phyloP scores from a whole-genome alignment of 2,888 invertebrate species.

The Plagodis pulveraria region DNA sequence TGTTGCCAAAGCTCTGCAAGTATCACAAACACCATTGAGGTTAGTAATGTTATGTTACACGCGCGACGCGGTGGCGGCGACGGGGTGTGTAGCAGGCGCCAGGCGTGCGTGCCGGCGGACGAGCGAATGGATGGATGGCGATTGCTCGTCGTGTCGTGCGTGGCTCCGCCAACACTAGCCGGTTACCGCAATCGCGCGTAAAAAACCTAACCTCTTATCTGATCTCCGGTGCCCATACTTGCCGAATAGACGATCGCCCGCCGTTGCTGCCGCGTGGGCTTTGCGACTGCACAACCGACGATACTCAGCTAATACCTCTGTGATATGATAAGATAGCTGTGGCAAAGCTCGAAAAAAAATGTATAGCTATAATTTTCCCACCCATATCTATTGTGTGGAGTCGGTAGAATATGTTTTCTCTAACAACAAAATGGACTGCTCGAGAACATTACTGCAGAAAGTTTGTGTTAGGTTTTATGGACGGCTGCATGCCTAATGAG shows the following conservation, averaged over 20 bases:
- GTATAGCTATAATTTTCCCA: too few relatives aligned
- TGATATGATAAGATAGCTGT: too few relatives aligned
- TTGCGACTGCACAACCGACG: constrained; percentile 4
- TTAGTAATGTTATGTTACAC: constrained; percentile 39
- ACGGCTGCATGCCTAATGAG: too few relatives aligned
- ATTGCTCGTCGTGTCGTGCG: constrained; percentile 49
- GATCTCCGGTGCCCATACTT: constrained; percentile 64
- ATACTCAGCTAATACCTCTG: neutral
- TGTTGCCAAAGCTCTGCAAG: constrained; percentile 56
- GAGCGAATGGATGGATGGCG: constrained; percentile 68
- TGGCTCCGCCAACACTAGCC: constrained; percentile 55
- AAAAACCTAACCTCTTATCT: constrained; percentile 67
- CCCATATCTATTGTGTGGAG: too few relatives aligned
- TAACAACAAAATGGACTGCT: too few relatives aligned
- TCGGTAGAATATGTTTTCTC: too few relatives aligned
- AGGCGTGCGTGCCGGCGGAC: constrained; percentile 74
- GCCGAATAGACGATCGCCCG: constrained; percentile 37
- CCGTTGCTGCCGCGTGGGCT: constrained; percentile 1
- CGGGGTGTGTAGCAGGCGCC: constrained; percentile 58
- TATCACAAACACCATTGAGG: constrained; percentile 74
- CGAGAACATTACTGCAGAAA: too few relatives aligned
- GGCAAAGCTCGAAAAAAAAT: too few relatives aligned
- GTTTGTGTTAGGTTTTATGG: too few relatives aligned
- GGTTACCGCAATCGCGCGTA: constrained; percentile 72
- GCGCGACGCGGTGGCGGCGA: constrained; percentile 46